Conservation (phyloP, 2,888 invertebrate genomes). For the Pyralis farinalis region DNA sequence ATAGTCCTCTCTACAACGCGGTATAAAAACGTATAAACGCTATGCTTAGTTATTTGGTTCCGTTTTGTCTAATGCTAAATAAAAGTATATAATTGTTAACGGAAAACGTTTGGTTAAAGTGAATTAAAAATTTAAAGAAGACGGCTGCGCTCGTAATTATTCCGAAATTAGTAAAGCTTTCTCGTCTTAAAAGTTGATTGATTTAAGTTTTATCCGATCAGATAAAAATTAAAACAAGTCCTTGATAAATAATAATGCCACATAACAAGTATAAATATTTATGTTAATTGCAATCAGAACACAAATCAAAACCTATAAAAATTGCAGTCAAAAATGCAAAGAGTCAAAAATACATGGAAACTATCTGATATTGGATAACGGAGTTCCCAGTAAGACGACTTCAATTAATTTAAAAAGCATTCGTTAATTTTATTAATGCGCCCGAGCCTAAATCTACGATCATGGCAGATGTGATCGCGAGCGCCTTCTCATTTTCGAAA, state of each 20-base stretch:
- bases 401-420: slow-evolving; percentile 77
- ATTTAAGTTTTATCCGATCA: too few relatives aligned
- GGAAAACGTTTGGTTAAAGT: too few relatives aligned
- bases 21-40: too few relatives aligned
- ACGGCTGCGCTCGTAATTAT: too few relatives aligned
- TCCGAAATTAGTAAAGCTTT: too few relatives aligned
- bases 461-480: slow-evolving; percentile 64
- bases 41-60: too few relatives aligned
- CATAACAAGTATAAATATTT: not conserved
- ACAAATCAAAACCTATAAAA: slow-evolving; percentile 10
- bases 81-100: too few relatives aligned
- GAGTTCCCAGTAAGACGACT: slow-evolving; percentile 58
- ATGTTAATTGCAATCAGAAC: not conserved
- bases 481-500: slow-evolving; percentile 78
- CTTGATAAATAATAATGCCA: not conserved
- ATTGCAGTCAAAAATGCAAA: slow-evolving; percentile 21
- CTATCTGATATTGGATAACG: slow-evolving; percentile 58
- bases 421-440: slow-evolving; percentile 79
- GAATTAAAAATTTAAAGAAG: too few relatives aligned
- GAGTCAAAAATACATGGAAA: slow-evolving; percentile 42
- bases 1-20: too few relatives aligned
- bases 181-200: too few relatives aligned
- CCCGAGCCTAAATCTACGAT: slow-evolving; percentile 71
- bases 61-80: too few relatives aligned
- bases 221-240: not conserved